These are phyloP conservation scores for Rapana venosa DNA, from an alignment of 2,888 invertebrate genomes.

Conservation along the genomic window DNA sequence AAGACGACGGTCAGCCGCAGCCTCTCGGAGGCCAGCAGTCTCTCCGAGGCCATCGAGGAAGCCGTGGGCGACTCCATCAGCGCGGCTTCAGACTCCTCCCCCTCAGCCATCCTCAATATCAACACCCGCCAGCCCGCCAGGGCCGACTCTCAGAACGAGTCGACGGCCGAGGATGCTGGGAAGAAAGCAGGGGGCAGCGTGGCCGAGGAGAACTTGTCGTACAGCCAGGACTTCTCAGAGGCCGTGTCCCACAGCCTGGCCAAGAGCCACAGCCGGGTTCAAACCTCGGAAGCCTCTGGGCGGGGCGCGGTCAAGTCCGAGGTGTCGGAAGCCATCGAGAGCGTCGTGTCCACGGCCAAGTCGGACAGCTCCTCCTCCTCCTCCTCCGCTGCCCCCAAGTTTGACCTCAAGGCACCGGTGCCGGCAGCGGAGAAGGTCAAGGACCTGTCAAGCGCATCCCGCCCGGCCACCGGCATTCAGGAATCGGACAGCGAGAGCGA, in stretches of 20 bases:
- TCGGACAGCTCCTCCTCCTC: constrained; percentile 51
- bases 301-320: constrained; percentile 35
- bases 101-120: constrained; percentile 42
- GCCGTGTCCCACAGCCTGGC: constrained; percentile 53
- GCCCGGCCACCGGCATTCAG: constrained; percentile 52
- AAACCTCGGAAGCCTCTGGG: constrained; percentile 10
- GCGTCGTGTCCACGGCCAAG: constrained; percentile 46
- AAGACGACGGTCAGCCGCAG: not conserved
- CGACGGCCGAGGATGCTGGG: not conserved
- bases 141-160: constrained; percentile 42
- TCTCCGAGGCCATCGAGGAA: constrained; percentile 59
- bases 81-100: constrained; percentile 45
- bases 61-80: constrained; percentile 36
- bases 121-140: constrained; percentile 24
- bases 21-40: constrained; percentile 40
- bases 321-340: constrained; percentile 67
- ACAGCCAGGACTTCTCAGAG: constrained; percentile 60
- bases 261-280: constrained; percentile 46
- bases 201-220: constrained; percentile 43
- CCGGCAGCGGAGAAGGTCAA: not conserved
- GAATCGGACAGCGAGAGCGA: constrained; percentile 56
- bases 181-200: no score
- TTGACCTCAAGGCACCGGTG: constrained; percentile 46
- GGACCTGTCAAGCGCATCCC: constrained; percentile 7
- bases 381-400: constrained; percentile 52